Evolutionary conservation across 1,140 invertebrate species (phyloP), one percentile per base, ranked within the genome.

Genomic region (Anastrepha obliqua): DNA sequence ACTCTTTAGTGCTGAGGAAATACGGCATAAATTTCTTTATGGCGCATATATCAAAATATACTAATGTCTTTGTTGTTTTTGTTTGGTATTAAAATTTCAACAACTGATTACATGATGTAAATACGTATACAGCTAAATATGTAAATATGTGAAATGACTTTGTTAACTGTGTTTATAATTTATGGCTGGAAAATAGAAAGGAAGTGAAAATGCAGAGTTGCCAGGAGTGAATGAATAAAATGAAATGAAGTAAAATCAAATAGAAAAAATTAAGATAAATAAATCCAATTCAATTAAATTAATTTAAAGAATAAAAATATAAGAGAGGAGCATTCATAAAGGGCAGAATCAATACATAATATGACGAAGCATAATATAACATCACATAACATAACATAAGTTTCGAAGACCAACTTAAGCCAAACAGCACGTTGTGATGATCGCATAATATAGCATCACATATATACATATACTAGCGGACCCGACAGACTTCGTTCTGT

Each of bases 11-110:
- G 20, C 44, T 55, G n/a, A 55, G 74, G 74, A 81, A 81, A 81
- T 81, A 47, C 17, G 44, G 55, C 74, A 81, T 81, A 81, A 81
- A 81, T 81, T 81, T 81, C 74, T 55, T 81, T 51, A 81, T 81
- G 74, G 47, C 47, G 17, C 42, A 29, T 55, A 81, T 81, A 81
- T 81, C 74, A 81, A 81, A 67, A 81, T 55, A 47, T 6, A 29
- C 47, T 55, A 13, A 55, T 81, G n/a, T 15, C 11, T 55, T 55
- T 81, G 20, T 55, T 81, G 44, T 81, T 51, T 42, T 47, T 74
- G 67, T 74, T 47, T 47, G 15, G 47, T 17, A 81, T 20, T 15
- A 81, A 81, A 51, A 58, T 55, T 51, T 8, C 47, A 55, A 55
- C n/a, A 11, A 74, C 70, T 47, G 47, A 8, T 15, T 62, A 62